Conservation (phyloP, 2,797 vertebrate species). For the Poecilia wingei region DNA sequence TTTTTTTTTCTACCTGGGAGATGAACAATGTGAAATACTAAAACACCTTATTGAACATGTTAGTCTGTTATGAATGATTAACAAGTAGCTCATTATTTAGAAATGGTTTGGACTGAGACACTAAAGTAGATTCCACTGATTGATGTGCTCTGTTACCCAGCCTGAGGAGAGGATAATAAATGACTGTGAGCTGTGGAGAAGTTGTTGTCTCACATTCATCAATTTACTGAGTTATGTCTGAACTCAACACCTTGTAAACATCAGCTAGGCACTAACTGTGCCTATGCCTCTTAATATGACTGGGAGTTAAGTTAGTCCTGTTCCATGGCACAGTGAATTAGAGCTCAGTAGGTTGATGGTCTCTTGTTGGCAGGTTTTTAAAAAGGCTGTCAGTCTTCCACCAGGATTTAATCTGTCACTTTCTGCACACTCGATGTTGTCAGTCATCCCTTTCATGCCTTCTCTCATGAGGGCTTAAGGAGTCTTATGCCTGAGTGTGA, state of each 20-base stretch:
- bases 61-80: conserved; percentile 5
- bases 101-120: not conserved
- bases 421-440: conserved; percentile 19
- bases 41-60: conserved; percentile 4
- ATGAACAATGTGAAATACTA: not conserved
- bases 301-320: conserved; percentile 10
- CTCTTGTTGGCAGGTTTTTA: not conserved
- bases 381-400: conserved; percentile 19
- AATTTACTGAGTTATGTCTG: conserved; percentile 1
- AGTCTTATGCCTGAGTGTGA: conserved; percentile 1
- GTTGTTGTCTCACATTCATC: not conserved
- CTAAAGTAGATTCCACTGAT: not conserved
- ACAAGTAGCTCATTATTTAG: not conserved
- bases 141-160: not conserved
- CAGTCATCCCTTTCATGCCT: conserved; percentile 22
- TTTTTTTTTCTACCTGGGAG: conserved; percentile 14
- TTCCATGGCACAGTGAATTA: conserved; percentile 5
- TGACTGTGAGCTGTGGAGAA: not conserved
- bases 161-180: not conserved
- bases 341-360: conserved; percentile 5
- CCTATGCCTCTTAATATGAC: not conserved
- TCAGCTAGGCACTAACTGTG: conserved; percentile 12
- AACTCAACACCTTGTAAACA: conserved; percentile 4
- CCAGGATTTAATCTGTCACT: conserved; percentile 18
- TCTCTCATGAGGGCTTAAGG: conserved; percentile 24